Conservation (phyloP, 2,888 invertebrate genomes). For the Thelaira solivaga region DNA sequence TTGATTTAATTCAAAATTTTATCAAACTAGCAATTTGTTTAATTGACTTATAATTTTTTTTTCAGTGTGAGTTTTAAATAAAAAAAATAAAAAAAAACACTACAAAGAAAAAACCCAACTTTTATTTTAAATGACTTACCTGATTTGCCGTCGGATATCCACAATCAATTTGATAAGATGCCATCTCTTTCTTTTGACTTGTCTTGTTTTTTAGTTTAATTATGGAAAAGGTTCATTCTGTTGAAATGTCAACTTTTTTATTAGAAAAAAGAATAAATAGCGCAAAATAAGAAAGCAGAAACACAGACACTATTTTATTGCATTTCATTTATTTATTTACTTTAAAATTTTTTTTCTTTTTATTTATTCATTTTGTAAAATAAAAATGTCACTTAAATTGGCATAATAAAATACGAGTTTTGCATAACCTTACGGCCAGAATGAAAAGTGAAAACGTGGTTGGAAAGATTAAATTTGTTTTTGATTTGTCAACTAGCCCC, state of each 20-base stretch:
- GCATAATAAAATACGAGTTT: slow-evolving; percentile 13
- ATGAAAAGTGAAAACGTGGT: neutral
- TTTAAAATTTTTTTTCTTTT: slow-evolving; percentile 20
- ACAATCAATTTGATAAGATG: slow-evolving; percentile 64
- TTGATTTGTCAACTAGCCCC: neutral
- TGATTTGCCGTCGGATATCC: slow-evolving; percentile 66
- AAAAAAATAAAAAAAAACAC: too few relatives aligned
- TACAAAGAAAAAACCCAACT: too few relatives aligned
- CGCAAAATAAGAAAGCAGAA: neutral
- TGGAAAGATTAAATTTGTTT: neutral
- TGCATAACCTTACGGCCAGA: neutral
- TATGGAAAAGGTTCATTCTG: slow-evolving; percentile 30
- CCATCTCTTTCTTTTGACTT: slow-evolving; percentile 33
- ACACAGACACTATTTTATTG: neutral
- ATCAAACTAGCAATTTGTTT: too few relatives aligned
- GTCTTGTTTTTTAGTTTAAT: neutral
- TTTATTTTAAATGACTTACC: too few relatives aligned
- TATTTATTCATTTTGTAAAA: slow-evolving; percentile 7
- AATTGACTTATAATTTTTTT: too few relatives aligned
- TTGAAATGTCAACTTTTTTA: neutral
- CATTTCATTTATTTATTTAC: neutral
- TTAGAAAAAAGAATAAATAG: neutral
- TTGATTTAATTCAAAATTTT: too few relatives aligned
- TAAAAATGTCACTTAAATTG: slow-evolving; percentile 37
- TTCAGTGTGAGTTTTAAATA: too few relatives aligned